Evolutionary conservation across 1,140 invertebrate genomes (phyloP).

Genomic region (Sycophila sp.): DNA sequence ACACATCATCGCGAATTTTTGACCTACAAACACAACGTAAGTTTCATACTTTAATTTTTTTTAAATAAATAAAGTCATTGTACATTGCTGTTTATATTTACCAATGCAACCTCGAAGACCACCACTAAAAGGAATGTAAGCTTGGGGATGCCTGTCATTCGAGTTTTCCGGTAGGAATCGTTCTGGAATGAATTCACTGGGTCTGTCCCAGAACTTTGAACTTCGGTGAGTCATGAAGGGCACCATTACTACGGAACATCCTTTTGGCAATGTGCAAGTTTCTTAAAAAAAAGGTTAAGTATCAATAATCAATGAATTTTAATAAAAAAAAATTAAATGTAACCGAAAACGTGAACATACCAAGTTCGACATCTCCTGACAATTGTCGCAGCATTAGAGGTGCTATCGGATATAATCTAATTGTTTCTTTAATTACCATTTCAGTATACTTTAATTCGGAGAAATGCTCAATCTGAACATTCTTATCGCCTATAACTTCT

Average conservation of each 20-base stretch:
- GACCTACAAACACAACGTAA: conserved; percentile 49
- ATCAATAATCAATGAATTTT: not conserved
- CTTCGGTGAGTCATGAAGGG: conserved; percentile 66
- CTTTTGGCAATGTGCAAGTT: conserved; percentile 40
- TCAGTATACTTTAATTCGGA: conserved; percentile 70
- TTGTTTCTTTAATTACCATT: conserved; percentile 71
- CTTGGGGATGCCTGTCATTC: conserved; percentile 55
- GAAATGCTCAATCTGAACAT: conserved; percentile 68
- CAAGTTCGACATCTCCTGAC: conserved; percentile 60
- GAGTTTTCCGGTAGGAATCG: conserved; percentile 69
- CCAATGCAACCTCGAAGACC: conserved; percentile 71
- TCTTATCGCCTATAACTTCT: conserved; percentile 61
- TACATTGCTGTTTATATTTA: no score
- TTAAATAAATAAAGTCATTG: no score
- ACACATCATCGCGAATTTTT: conserved; percentile 65
- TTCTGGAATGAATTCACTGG: conserved; percentile 76
- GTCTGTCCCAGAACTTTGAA: conserved; percentile 70
- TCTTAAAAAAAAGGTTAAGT: conserved; percentile 12
- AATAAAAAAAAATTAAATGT: not conserved
- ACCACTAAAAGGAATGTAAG: conserved; percentile 70
- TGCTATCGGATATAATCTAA: conserved; percentile 70
- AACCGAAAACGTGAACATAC: conserved; percentile 26
- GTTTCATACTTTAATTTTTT: not conserved
- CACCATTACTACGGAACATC: conserved; percentile 36
- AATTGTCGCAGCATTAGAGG: conserved; percentile 68